These are phyloP conservation scores for Trogon surrucura DNA, from an alignment of 2,113 vertebrate species.

Conservation along the genomic window DNA sequence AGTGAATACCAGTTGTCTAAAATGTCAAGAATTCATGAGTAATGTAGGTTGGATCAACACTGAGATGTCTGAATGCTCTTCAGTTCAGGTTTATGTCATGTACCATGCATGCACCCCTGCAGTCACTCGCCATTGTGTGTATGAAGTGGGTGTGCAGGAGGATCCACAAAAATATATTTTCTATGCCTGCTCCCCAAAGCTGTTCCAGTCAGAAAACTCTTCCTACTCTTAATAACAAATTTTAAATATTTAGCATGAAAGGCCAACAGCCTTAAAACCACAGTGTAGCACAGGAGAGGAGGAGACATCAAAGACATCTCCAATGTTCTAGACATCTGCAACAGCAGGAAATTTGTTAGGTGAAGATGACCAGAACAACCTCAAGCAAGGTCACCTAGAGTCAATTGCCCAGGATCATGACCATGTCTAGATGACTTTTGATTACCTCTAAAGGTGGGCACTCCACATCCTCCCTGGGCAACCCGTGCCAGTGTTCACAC, in stretches of 20 bases:
- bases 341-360: not conserved
- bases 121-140: rapidly evolving
- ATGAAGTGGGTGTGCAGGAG: not conserved
- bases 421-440: not conserved
- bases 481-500: not conserved
- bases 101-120: not conserved
- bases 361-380: not conserved
- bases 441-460: not conserved
- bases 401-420: not conserved
- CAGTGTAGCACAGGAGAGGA: not conserved
- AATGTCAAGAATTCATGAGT: not conserved
- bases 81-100: not conserved
- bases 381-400: not conserved
- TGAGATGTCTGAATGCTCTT: not conserved
- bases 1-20: not conserved
- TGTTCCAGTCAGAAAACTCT: not conserved
- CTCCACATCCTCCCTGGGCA: not conserved
- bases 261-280: not conserved
- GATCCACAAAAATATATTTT: not conserved
- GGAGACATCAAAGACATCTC: not conserved
- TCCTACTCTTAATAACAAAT: not conserved
- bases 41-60: not conserved
- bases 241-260: not conserved
- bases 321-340: not conserved
- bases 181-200: not conserved